phyloP scores from a whole-genome alignment of 2,113 vertebrate species.

The Pipa parva region DNA sequence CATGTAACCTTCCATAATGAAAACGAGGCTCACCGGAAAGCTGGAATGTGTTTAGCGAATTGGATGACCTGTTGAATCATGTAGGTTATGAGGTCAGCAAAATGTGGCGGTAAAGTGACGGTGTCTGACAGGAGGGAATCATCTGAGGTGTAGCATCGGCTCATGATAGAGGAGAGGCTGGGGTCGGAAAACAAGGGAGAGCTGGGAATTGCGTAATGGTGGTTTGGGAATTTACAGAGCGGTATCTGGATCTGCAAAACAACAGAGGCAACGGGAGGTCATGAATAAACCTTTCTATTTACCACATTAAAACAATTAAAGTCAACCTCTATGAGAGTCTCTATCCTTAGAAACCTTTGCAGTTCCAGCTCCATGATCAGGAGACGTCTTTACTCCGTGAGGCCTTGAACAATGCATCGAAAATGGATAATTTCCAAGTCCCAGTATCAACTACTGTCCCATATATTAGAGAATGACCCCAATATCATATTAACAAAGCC shows the following conservation, averaged over 20 bases:
- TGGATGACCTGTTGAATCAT: conserved; percentile 62
- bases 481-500: no score
- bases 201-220: background rate
- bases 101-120: conserved; percentile 48
- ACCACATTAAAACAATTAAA: no score
- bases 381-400: no score
- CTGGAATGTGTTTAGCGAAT: conserved; percentile 63
- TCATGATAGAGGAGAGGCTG: background rate
- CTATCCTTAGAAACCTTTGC: no score
- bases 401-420: no score
- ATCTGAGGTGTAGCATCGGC: background rate
- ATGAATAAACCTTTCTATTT: no score
- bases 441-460: no score
- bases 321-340: no score
- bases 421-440: no score
- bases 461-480: no score
- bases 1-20: no score
- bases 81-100: conserved; percentile 61
- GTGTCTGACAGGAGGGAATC: background rate
- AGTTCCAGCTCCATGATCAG: no score
- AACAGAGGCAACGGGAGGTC: background rate
- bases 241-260: background rate
- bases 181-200: rapidly evolving
- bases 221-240: background rate
- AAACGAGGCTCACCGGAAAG: conserved; percentile 53